These are phyloP conservation scores for Andrena chrysosceles DNA, from an alignment of 2,888 invertebrate species.

Conservation along the genomic window DNA sequence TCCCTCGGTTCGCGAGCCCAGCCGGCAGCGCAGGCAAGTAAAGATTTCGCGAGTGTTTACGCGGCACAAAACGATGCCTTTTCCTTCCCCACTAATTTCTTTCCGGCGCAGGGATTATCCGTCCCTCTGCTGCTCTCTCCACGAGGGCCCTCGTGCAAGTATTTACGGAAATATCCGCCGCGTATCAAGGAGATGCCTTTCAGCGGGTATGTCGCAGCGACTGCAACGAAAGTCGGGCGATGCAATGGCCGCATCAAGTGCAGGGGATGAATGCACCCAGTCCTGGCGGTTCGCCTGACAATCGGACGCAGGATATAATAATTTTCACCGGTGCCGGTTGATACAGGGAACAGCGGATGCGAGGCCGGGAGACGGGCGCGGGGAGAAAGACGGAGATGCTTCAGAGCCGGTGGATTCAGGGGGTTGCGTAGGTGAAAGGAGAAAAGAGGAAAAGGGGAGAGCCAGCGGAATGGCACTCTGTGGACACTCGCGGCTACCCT, in stretches of 20 bases:
- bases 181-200: constrained; percentile 57
- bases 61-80: constrained; percentile 47
- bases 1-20: not conserved
- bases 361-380: constrained; percentile 16
- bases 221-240: constrained; percentile 53
- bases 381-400: constrained; percentile 26
- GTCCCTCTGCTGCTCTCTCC: constrained; percentile 15
- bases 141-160: constrained; percentile 48
- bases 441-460: constrained; percentile 14
- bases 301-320: constrained; percentile 57
- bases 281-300: constrained; percentile 34
- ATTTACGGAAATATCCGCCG: constrained; percentile 55
- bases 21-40: constrained; percentile 4
- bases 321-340: constrained; percentile 50
- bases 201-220: constrained; percentile 34
- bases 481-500: constrained; percentile 74
- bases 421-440: constrained; percentile 25
- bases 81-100: constrained; percentile 61
- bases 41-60: constrained; percentile 54
- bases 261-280: constrained; percentile 51
- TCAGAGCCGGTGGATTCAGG: not conserved
- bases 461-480: constrained; percentile 68
- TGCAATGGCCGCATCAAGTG: constrained; percentile 60
- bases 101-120: constrained; percentile 40
- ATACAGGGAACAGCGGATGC: constrained; percentile 10